Base-by-base conservation (phyloP, 2,113 vertebrate genomes). In the Anarrhichthys ocellatus region DNA sequence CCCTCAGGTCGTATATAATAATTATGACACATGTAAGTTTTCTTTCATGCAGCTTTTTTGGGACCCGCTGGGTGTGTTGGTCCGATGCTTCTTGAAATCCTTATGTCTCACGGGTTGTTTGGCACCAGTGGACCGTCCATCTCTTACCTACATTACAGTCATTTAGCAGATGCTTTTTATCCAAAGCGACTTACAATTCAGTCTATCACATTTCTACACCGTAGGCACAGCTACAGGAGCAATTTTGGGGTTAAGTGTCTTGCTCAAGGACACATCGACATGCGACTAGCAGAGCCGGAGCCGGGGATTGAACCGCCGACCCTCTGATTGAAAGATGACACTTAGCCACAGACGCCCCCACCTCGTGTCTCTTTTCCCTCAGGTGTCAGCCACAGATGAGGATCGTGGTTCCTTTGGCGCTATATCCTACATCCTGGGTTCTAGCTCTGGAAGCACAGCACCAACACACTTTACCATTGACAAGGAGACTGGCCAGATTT, bases 381-480 rank as follows among this genome's bases (percentile, higher is more conserved):
- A 99, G 98, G 96, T 99, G 59, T 96, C 95, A 0, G 98, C 98
- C 58, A 96, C 96, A 1, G 98, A 99, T 0, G 96, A 95, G 1
- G 98, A 99, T 78, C 96, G 97, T 0, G 97, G 98, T 15, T 91
- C 94, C 0, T 97, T 98, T 40, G 97, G 98, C 14, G 78, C 95
- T 20, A 85, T 99, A 18, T 94, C 96, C 71, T 99, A 99, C 84
- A 96, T 95, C 38, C 92, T 99, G 20, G 97, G 96, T 34, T 96
- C 96, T 0, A 95, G 94, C 24, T 94, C 96, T 0, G 95, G 96
- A 86, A 92, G 93, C 2, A 9, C 91, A 0, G 83, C 90, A 2
- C 95, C 96, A 20, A 88, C 95, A 0, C 96, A 96, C 9, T 99
- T 99, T 83, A 94, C 90, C 86, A 91, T 99, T 0, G 92, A 96